Evolutionary conservation across 2,797 vertebrate genomes (phyloP).

Genomic region (Myotis myotis): DNA sequence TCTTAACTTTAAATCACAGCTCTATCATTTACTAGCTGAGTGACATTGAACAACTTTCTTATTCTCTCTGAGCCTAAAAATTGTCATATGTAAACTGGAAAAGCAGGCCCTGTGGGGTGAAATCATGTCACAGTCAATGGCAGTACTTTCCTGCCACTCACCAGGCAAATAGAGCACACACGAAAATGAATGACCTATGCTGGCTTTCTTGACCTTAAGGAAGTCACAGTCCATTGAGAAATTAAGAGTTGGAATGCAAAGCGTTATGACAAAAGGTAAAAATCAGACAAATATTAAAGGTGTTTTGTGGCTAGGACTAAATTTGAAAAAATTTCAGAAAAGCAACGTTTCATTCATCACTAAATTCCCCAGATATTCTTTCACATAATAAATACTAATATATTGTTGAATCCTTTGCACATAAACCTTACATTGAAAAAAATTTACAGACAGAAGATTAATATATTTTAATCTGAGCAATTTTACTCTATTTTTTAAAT

Average conservation of each 20-base stretch:
- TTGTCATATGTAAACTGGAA: not conserved
- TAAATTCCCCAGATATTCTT: not conserved
- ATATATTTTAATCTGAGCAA: not conserved
- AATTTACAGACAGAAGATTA: not conserved
- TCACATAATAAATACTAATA: not conserved
- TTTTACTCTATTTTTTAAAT: not conserved
- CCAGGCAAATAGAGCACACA: not conserved
- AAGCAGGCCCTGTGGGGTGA: not conserved
- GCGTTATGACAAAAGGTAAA: not conserved
- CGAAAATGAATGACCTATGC: not conserved
- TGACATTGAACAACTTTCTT: not conserved
- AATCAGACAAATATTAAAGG: not conserved
- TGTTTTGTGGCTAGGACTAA: not conserved
- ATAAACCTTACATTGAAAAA: not conserved
- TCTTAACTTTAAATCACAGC: slow-evolving; percentile 4
- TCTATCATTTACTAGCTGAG: not conserved
- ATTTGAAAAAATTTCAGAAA: not conserved
- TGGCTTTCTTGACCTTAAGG: not conserved
- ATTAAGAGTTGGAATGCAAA: not conserved
- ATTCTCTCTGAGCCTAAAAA: not conserved
- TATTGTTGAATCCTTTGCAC: not conserved
- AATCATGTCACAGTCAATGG: not conserved
- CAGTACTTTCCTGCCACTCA: not conserved
- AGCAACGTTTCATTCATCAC: not conserved
- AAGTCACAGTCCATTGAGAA: not conserved